phyloP scores from a whole-genome alignment of 30 jellyfish, hydroid and myxozoan genomes.

The Nemopilema nomurai region DNA sequence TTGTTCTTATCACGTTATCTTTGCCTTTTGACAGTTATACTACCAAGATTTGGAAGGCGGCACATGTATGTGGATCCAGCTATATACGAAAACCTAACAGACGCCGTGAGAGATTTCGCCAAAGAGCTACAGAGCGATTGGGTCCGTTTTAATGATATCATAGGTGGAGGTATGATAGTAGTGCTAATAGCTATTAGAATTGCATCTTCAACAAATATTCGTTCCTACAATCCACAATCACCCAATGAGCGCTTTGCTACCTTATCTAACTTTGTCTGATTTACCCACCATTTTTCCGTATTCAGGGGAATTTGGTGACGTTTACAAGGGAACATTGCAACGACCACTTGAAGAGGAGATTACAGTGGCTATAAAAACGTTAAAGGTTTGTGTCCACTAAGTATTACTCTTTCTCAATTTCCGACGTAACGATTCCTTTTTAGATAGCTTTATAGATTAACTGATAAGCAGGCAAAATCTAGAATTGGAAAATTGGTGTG shows the following conservation, averaged over 20 bases:
- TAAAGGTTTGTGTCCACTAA: constrained; percentile 62
- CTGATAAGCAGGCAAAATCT: too few species aligned
- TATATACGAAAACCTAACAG: constrained; percentile 81
- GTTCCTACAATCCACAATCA: too few species aligned
- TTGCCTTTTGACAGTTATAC: constrained; percentile 9
- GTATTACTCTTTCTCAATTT: too few species aligned
- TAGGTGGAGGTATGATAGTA: constrained; percentile 85
- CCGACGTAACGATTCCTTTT: not conserved
- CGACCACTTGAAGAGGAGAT: constrained; percentile 59
- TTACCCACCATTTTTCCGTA: too few species aligned
- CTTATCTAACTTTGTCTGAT: too few species aligned
- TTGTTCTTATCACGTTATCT: not conserved
- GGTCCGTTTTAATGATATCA: constrained; percentile 58
- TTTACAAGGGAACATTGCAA: constrained; percentile 71
- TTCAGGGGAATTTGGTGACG: constrained; percentile 86
- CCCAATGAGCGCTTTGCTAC: too few species aligned
- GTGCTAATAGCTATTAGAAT: too few species aligned
- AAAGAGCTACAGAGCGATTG: constrained; percentile 78
- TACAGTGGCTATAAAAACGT: constrained; percentile 74
- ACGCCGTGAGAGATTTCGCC: constrained; percentile 93
- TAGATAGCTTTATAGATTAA: not conserved
- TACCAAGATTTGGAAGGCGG: constrained; percentile 31
- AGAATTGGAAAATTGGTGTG: too few species aligned
- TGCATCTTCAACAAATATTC: too few species aligned
- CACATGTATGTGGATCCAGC: constrained; percentile 92